Evolutionary conservation across 2,888 invertebrate genomes (phyloP), one percentile per base, ranked within the genome.

Genomic region (Tetrapedia diversipes): DNA sequence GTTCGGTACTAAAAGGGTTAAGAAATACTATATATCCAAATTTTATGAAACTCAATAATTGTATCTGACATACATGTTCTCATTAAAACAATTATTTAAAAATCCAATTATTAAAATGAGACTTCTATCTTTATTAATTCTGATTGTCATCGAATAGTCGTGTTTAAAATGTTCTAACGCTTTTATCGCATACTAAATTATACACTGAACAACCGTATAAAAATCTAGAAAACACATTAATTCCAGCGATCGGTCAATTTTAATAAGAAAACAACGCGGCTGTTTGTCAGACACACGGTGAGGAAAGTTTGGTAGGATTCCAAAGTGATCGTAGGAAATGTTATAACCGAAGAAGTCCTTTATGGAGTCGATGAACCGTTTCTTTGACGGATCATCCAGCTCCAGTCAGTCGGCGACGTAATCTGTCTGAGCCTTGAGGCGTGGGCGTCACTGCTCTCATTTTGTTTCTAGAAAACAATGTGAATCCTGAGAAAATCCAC

Each of bases 371-470:
- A 76, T 59, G 81, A 80, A 70, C 68, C 78, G 78, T 84, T 85
- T 84, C 86, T 87, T 87, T 85, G 86, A 82, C 84, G 86, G 86
- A 87, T 87, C 82, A 87, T 84, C 83, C 86, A 78, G 77, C 84
- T 82, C 78, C 68, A 81, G 82, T 82, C 84, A 71, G 78, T 80
- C 84, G 85, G 70, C 80, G 82, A 77, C 79, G 85, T 85, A 85
- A 85, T 85, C 85, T 86, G 87, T 83, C 82, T 86, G 80, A 85
- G 81, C 81, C 88, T 84, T 71, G 84, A 80, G 86, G 86, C 84
- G 77, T 79, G 81, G 81, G 80, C 80, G 82, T 80, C 74, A 79
- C 74, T 80, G 64, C 79, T 82, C 83, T 66, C 78, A 73, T 74
- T 85, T 83, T 77, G 77, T 83, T 81, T 81, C 77, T 54, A 47